These are phyloP conservation scores for Numida meleagris DNA, from an alignment of 2,113 vertebrate genomes.

Conservation along the genomic window DNA sequence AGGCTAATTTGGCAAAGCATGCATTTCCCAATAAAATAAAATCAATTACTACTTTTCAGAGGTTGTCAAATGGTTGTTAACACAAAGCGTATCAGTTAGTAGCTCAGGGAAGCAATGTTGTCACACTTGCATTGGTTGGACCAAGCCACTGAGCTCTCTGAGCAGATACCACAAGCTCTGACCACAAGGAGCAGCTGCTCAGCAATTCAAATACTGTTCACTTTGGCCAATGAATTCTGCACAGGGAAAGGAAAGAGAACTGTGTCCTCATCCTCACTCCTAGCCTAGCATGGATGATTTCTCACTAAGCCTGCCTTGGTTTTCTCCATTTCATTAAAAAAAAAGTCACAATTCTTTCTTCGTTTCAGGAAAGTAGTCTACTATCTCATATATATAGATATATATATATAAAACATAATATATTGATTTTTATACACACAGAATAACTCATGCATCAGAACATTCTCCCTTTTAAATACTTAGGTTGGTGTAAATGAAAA, in stretches of 20 bases:
- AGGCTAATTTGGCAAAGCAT: neutral
- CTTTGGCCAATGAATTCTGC: neutral
- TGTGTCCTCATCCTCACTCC: neutral
- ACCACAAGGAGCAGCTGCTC: neutral
- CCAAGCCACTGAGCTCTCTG: neutral
- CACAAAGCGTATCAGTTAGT: neutral
- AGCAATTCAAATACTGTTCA: neutral
- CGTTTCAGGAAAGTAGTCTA: neutral
- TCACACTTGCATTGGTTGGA: fast-evolving
- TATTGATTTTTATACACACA: neutral
- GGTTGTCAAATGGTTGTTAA: neutral
- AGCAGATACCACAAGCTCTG: neutral
- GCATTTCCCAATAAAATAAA: neutral
- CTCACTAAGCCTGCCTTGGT: neutral
- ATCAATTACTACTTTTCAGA: neutral
- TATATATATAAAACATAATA: no score
- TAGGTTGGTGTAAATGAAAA: neutral
- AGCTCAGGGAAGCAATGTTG: neutral
- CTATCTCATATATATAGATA: neutral
- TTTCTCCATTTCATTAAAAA: neutral
- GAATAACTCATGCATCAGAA: neutral
- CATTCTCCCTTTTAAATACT: neutral
- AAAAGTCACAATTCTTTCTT: neutral
- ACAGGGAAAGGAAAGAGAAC: neutral
- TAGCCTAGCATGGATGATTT: neutral